Evolutionary conservation across 2,888 invertebrate species (phyloP), one percentile per base, ranked within the genome.

Genomic region (Embidobia sp.): DNA sequence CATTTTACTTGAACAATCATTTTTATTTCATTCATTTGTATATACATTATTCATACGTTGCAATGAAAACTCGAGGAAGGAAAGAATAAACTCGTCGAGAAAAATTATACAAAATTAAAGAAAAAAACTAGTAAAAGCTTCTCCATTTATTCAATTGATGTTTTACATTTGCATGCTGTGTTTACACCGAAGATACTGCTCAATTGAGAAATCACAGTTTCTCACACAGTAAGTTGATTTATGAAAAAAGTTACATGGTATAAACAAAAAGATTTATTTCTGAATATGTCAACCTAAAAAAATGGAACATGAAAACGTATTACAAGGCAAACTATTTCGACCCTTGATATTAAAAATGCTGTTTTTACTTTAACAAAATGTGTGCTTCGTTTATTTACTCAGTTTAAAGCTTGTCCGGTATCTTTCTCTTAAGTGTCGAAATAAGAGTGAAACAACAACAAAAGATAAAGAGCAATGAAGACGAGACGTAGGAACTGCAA

Each of bases 311-410:
- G 8, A 37, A 37, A 37, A 37, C 6, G 15, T 37, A 37, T 37
- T 37, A 33, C 1, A 40, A 40, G 40, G 22, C 19, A 44, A 26
- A 44, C 2, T 13, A 11, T 11, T 44, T 44, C 27, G 10, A 22
- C 46, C 27, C 18, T 48, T 31, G 18, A 48, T 8, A 33, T 59
- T 19, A 59, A 59, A 11, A 44, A 33, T 59, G 31, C 31, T 33
- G 33, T 51, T 59, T 44, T 22, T 10, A 33, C 57, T 42, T 15
- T 8, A 18, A 8, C n/a, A 5, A 31, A 46, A 46, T 22, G 15
- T 42, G 10, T 31, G 59, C 59, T 59, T 15, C 46, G 59, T 46
- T 46, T 59, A 59, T 59, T 59, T 61, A 69, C 55, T 37, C 72
- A 31, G 35, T 63, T 40, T 37, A 46, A 64, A 15, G 7, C 35